These are phyloP conservation scores for Stictonetta naevosa DNA, from an alignment of 2,113 vertebrate species.

Conservation along the genomic window DNA sequence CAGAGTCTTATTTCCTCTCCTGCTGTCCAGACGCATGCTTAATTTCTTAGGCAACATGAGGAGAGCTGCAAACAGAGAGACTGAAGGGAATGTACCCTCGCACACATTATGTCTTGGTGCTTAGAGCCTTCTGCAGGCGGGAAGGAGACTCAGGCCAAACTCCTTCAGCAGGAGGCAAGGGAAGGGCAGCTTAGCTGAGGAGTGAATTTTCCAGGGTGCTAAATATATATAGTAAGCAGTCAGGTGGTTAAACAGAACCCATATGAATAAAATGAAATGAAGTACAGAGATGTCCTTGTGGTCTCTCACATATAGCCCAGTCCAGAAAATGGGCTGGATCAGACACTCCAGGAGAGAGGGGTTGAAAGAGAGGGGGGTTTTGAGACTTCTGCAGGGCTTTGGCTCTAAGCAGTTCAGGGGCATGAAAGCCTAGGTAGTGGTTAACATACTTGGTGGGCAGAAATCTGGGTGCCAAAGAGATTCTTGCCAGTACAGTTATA, in stretches of 20 bases:
- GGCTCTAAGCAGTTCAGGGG: not conserved
- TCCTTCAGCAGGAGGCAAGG: not conserved
- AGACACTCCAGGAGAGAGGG: not conserved
- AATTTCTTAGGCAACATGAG: not conserved
- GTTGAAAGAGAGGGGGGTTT: not conserved
- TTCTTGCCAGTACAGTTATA: not conserved
- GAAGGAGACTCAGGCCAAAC: not conserved
- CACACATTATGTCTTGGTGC: not conserved
- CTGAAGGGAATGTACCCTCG: not conserved
- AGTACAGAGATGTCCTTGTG: not conserved
- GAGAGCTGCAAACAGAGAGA: not conserved
- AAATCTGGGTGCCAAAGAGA: not conserved
- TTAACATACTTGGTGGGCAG: not conserved
- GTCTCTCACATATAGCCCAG: not conserved
- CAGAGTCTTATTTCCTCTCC: slow-evolving; percentile 23
- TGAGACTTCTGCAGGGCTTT: not conserved
- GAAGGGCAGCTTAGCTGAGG: not conserved
- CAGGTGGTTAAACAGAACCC: not conserved
- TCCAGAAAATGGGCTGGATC: not conserved
- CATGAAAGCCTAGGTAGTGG: not conserved
- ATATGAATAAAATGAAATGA: not conserved
- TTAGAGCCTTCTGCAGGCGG: not conserved
- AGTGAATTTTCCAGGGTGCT: not conserved
- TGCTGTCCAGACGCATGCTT: slow-evolving; percentile 33
- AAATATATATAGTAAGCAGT: not conserved